Base-by-base conservation (phyloP, 2,797 vertebrate genomes). In the Menidia menidia region DNA sequence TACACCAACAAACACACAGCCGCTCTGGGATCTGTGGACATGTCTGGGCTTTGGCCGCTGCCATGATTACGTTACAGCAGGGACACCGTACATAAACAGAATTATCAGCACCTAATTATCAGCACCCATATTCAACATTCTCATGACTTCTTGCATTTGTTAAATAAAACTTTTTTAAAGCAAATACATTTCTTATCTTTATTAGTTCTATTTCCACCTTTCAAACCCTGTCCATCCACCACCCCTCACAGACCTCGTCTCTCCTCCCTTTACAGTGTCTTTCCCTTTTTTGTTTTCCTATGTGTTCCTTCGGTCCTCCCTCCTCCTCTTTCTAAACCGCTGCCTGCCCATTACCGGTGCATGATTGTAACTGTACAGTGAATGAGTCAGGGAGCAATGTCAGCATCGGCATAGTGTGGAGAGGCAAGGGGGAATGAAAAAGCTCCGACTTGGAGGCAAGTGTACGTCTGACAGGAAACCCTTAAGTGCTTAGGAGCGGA, bases 391-490 rank as follows among this genome's bases (percentile, higher is more conserved):
- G 69, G 76, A 71, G 76, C 72, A 59, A 70, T 72, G 74, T 83
- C 81, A 80, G 80, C 80, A 83, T 84, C 66, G 80, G 78, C 80
- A 76, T 75, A 78, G 62, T 50, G 25, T 57, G 55, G 59, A 60
- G 57, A 65, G 30, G 18, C 2, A 61, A 63, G 14, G 42, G 55
- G 65, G 15, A 50, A 44, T 69, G n/a, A 71, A 66, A 76, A 59
- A 56, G 47, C n/a, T 60, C 47, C 51, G 72, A 63, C 59, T 71
- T 75, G 60, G 60, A 69, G 48, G 75, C 77, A 78, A 77, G 75
- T 80, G 74, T 73, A 60, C 54, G 56, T 72, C 67, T 60, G 68
- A 77, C 73, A 80, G 82, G 79, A 88, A 87, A 85, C 64, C 68
- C 78, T 83, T 70, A 64, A 81, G 78, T 75, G 71, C 70, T 63